These are phyloP conservation scores for Engraulis encrasicolus DNA, from an alignment of 2,113 vertebrate species.

Conservation along the genomic window DNA sequence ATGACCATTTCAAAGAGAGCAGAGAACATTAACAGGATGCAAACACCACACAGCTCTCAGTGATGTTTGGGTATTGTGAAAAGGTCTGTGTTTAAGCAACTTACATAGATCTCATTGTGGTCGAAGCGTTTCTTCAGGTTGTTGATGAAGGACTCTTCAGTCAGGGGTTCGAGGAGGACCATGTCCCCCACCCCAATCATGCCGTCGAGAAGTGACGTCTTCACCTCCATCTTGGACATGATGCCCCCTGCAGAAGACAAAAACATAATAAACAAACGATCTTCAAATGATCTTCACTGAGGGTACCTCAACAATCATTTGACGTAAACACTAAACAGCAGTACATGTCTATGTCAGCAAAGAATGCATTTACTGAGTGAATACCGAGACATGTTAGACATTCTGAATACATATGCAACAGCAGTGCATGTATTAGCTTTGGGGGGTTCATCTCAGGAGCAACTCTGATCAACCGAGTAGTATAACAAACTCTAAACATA, in stretches of 20 bases:
- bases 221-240: constrained; percentile 95
- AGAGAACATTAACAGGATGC: not conserved
- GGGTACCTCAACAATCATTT: not conserved
- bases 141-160: constrained; percentile 88
- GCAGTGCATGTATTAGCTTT: not conserved
- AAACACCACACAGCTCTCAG: not conserved
- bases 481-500: constrained; percentile 56
- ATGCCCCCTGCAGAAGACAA: constrained; percentile 62
- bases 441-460: not conserved
- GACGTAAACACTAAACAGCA: too few relatives aligned
- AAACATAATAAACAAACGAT: not conserved
- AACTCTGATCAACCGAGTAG: not conserved
- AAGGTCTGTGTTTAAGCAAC: constrained; percentile 63
- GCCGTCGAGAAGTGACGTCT: constrained; percentile 94
- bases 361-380: not conserved
- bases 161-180: constrained; percentile 94
- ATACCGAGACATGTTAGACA: not conserved
- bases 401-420: not conserved
- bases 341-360: not conserved
- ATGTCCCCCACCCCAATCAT: constrained; percentile 98
- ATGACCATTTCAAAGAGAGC: not conserved
- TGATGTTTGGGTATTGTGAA: not conserved
- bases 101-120: constrained; percentile 95
- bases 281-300: not conserved
- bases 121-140: constrained; percentile 95